Evolutionary conservation across 2,797 vertebrate genomes (phyloP), one percentile per base, ranked within the genome.

Genomic region (Otus scops): DNA sequence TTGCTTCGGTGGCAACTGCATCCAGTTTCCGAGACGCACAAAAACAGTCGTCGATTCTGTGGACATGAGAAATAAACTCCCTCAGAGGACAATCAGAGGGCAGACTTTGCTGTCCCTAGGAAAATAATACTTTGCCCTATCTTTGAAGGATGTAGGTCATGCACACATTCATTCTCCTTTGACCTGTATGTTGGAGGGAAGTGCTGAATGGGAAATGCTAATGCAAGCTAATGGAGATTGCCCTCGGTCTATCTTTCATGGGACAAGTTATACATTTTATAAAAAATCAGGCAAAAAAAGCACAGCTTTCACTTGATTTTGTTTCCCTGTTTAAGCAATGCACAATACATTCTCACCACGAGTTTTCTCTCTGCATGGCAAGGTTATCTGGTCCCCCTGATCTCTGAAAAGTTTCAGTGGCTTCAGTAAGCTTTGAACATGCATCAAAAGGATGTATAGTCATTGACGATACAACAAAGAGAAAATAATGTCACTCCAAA

Each of bases 31-130:
- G 99, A 68, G 99, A 99, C 14, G 99, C 98, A 75, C 99, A 99
- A 96, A 99, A 99, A 98, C 99, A 99, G 97, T 99, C 99, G n/a
- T 99, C 99, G 1, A 99, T 99, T 98, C 99, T 99, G 97, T 47
- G 22, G 94, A 81, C 15, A 5, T 5, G 70, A 96, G 57, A 96
- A 85, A 95, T 0, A 53, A 87, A 30, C 50, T 80, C 50, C 13
- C 47, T 96, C 65, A 97, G 90, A 93, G 88, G 84, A 85, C 76
- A 92, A 3, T 8, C 61, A 74, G 79, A 93, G 89, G 85, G 91
- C 64, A 88, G n/a, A 71, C 32, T 68, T 91, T 4, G 5, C 54
- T 50, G 88, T 51, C 75, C 53, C 34, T 3, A 63, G 89, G 53
- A 89, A 83, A 92, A 87, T 56, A 91, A 48, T 21, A 32, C 68